phyloP scores from a whole-genome alignment of 1,140 invertebrate genomes.

The Tetranychus cinnabarinus region DNA sequence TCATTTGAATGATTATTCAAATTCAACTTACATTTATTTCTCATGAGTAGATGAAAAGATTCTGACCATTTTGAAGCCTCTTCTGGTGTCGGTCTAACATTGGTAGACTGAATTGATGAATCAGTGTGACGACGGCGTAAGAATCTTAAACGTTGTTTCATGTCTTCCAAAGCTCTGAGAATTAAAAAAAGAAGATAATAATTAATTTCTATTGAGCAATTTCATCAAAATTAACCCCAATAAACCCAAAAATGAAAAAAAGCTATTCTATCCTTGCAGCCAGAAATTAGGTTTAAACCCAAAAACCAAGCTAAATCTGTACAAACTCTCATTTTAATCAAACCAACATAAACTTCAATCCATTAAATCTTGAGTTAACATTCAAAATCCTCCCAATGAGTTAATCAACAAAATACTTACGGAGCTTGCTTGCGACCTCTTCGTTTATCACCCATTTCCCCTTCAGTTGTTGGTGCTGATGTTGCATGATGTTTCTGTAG shows the following conservation, averaged over 20 bases:
- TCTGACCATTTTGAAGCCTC: slow-evolving; percentile 27
- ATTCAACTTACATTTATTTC: slow-evolving; percentile 26
- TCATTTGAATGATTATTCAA: too few relatives aligned
- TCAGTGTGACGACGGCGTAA: slow-evolving; percentile 24
- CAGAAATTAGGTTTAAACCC: too few relatives aligned
- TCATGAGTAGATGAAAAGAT: slow-evolving; percentile 26
- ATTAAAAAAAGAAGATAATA: slow-evolving; percentile 1
- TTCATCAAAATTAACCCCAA: too few relatives aligned
- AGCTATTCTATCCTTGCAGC: too few relatives aligned
- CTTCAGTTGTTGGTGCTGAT: too few relatives aligned
- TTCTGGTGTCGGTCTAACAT: slow-evolving; percentile 22
- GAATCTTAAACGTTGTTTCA: slow-evolving; percentile 23
- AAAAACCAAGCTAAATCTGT: too few relatives aligned
- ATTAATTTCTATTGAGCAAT: neutral
- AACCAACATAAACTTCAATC: too few relatives aligned
- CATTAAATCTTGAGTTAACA: too few relatives aligned
- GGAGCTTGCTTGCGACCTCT: slow-evolving; percentile 2
- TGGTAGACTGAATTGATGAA: slow-evolving; percentile 17
- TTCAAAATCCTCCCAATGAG: too few relatives aligned
- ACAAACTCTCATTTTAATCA: too few relatives aligned
- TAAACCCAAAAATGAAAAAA: too few relatives aligned
- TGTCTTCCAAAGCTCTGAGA: slow-evolving; percentile 21
- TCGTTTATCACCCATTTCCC: neutral
- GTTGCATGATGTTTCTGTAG: too few relatives aligned
- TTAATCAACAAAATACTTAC: neutral